Evolutionary conservation across 2,797 vertebrate species (phyloP).

Genomic region (Sparus aurata): DNA sequence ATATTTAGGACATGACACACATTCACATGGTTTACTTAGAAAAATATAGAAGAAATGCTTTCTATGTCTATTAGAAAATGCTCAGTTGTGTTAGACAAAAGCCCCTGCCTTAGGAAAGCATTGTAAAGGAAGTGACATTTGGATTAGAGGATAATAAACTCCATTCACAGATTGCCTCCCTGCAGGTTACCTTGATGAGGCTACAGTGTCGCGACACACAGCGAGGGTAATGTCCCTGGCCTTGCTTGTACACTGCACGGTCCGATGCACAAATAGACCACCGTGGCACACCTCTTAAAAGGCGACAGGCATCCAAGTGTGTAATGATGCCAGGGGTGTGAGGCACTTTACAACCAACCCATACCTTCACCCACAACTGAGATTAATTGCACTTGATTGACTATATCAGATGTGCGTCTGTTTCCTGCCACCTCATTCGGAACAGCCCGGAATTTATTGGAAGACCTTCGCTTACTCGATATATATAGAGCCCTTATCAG

Average conservation of each 20-base stretch:
- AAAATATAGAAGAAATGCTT: neutral
- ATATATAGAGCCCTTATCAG: slow-evolving; percentile 73
- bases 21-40: neutral
- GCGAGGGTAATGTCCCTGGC: slow-evolving; percentile 78
- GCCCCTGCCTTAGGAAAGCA: neutral
- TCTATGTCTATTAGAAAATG: neutral
- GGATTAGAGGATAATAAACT: slow-evolving; percentile 56
- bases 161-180: slow-evolving; percentile 70
- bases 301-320: slow-evolving; percentile 72
- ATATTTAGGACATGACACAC: neutral
- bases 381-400: slow-evolving; percentile 86
- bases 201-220: slow-evolving; percentile 74
- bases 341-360: slow-evolving; percentile 76
- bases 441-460: slow-evolving; percentile 72
- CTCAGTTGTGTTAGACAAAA: neutral
- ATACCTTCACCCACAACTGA: slow-evolving; percentile 72
- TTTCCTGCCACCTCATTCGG: slow-evolving; percentile 66
- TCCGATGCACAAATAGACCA: slow-evolving; percentile 81
- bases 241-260: slow-evolving; percentile 79
- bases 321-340: slow-evolving; percentile 74
- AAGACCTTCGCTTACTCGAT: slow-evolving; percentile 70
- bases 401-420: slow-evolving; percentile 70
- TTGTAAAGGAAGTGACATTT: slow-evolving; percentile 50
- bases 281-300: slow-evolving; percentile 72
- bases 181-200: slow-evolving; percentile 70